These are phyloP conservation scores for Mugil cephalus DNA, from an alignment of 2,113 vertebrate genomes.

Conservation along the genomic window DNA sequence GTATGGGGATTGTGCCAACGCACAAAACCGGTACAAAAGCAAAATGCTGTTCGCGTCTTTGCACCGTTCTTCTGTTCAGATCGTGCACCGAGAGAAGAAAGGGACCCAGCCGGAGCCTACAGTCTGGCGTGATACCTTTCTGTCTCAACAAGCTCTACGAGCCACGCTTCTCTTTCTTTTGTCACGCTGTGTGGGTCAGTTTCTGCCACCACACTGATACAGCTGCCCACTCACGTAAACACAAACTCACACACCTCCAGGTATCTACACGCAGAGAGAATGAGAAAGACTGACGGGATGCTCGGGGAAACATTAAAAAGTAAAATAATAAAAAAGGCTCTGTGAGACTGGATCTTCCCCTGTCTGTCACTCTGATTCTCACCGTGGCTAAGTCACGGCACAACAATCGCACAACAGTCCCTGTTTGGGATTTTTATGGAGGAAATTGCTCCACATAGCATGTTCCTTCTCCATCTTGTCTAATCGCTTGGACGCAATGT, in stretches of 20 bases:
- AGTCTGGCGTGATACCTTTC: constrained; percentile 13
- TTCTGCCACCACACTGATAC: constrained; percentile 9
- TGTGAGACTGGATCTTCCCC: not conserved
- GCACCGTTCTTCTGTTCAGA: constrained; percentile 2
- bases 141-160: not conserved
- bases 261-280: constrained; percentile 4
- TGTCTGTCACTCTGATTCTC: constrained; percentile 17
- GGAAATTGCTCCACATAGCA: constrained; percentile 36
- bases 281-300: not conserved
- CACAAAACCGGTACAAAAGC: not conserved
- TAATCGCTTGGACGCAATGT: constrained; percentile 27
- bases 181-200: constrained; percentile 43
- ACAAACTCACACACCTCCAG: constrained; percentile 1
- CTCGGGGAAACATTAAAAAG: constrained; percentile 24
- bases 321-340: constrained; percentile 25
- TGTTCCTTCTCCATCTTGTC: constrained; percentile 29
- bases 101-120: not conserved
- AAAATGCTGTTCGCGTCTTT: not conserved
- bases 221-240: constrained; percentile 27
- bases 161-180: constrained; percentile 9
- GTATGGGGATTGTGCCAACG: not conserved
- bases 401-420: not conserved
- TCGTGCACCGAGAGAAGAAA: constrained; percentile 21
- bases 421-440: constrained; percentile 16
- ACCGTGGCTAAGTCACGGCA: constrained; percentile 1